Evolutionary conservation across 1,140 invertebrate genomes (phyloP), one percentile per base, ranked within the genome.

Genomic region (Leptopilina clavipes): DNA sequence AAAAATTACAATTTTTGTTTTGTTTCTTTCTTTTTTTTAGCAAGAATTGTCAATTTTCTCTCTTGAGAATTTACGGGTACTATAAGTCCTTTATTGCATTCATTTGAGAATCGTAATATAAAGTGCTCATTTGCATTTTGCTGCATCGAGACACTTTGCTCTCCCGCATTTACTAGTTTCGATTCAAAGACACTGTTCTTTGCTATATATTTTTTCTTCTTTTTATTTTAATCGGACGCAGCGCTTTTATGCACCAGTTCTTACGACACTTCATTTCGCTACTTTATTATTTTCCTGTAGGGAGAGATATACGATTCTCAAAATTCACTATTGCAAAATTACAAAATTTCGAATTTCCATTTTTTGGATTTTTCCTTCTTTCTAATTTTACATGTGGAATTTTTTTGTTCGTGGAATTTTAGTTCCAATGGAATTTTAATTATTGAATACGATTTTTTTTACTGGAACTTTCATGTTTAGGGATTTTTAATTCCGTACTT

Each of bases 21-120:
- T n/a, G n/a, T n/a, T n/a, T n/a, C n/a, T n/a, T n/a, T n/a, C n/a
- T n/a, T 31, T 31, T 31, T 31, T 31, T 31, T 31, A n/a, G n/a
- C n/a, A n/a, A n/a, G 25, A 31, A 31, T 52, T 52, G 44, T 45
- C 3, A 45, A 45, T 14, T 14, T 12, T 52, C 48, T 1, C n/a
- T 31, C 25, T 31, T 31, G 48, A 17, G 48, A 3, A 52, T 52
- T 52, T 52, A n/a, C 48, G 48, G 14, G 45, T 48, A 12, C 45
- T 14, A 14, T 12, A 52, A 52, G 48, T 52, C 48, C n/a, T 52
- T 52, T n/a, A 52, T n/a, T 52, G 48, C n/a, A 52, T 52, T 52
- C 48, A 52, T 52, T 52, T 52, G 48, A 52, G n/a, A 52, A 52
- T 52, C 48, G 48, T 52, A 52, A 52, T 52, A 52, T 52, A 52